Base-by-base conservation (phyloP, 2,797 vertebrate genomes). In the Neosilurus mollespiculum region DNA sequence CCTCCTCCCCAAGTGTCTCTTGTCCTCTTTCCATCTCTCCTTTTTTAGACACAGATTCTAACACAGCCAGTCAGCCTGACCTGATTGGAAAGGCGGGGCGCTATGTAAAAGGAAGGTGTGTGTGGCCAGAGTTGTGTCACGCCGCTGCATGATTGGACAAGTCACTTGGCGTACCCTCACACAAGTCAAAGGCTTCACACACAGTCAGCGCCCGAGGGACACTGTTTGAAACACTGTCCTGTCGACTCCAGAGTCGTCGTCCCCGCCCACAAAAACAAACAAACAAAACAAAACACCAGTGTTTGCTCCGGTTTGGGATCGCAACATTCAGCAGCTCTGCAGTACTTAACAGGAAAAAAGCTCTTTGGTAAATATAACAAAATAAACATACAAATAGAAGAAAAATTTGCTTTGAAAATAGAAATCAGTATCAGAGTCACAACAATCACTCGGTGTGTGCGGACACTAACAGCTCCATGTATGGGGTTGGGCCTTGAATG, bases 21-120 rank as follows among this genome's bases (percentile, higher is more conserved):
- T 70, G 87, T 82, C 84, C 87, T 86, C 88, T 80, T 87, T 90
- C 85, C 78, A 84, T 87, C 85, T 89, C 87, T 88, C 89, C 89
- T 89, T 89, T 88, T 91, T 90, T 91, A 91, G 90, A 89, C 87
- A 86, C 88, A 80, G 66, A 72, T 85, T 88, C 83, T 67, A 71
- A 85, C 86, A 75, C 84, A 84, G 82, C 49, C 87, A 86, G 87
- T 89, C 84, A 64, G 83, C 80, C 86, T 88, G 88, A 88, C 89
- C 89, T 85, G 86, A 87, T 88, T 89, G 81, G 85, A 76, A 59
- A 69, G 81, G 83, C 84, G 34, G 73, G 67, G 81, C 87, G 76
- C 61, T 82, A 56, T 76, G 78, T 34, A 67, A 79, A 83, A 62
- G 77, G 65, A 72, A 79, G 84, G 83, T 54, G 67, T 24, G 73